phyloP scores from a whole-genome alignment of 1,140 invertebrate species.

The Zaprionus ornatus region DNA sequence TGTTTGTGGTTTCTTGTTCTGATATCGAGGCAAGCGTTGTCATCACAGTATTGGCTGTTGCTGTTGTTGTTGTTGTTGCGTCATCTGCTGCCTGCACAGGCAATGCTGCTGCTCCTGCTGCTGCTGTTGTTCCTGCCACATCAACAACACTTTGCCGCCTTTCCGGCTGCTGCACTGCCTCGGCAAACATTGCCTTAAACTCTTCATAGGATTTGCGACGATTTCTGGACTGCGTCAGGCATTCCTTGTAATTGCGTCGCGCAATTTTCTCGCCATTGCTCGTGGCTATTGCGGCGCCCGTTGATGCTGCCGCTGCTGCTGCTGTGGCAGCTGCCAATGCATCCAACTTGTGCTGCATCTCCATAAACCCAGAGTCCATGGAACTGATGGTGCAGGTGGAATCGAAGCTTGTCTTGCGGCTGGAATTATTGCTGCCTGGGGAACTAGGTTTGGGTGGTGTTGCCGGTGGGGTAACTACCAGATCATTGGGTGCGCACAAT shows the following conservation, averaged over 20 bases:
- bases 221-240: conserved; percentile 80
- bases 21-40: conserved; percentile 76
- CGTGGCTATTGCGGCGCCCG: conserved; percentile 20
- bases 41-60: conserved; percentile 40
- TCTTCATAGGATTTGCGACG: conserved; percentile 83
- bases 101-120: conserved; percentile 19
- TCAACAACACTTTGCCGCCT: conserved; percentile 10
- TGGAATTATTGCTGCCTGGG: conserved; percentile 69
- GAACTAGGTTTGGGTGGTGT: conserved; percentile 59
- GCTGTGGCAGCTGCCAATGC: conserved; percentile 59
- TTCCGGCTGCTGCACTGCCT: conserved; percentile 33
- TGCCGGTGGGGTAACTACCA: conserved; percentile 48
- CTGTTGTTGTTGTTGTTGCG: conserved; percentile 53
- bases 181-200: conserved; percentile 82
- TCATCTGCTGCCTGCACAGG: conserved; percentile 43
- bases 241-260: conserved; percentile 76
- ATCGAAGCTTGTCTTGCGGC: conserved; percentile 83
- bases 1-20: conserved; percentile 75
- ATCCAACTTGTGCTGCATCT: conserved; percentile 82
- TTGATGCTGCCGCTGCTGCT: conserved; percentile 44
- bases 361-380: conserved; percentile 84
- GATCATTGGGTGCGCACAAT: conserved; percentile 64
- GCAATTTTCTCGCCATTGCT: conserved; percentile 67
- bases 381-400: conserved; percentile 83
- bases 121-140: conserved; percentile 8